Evolutionary conservation across 2,113 vertebrate genomes (phyloP).

Genomic region (Pavo muticus): DNA sequence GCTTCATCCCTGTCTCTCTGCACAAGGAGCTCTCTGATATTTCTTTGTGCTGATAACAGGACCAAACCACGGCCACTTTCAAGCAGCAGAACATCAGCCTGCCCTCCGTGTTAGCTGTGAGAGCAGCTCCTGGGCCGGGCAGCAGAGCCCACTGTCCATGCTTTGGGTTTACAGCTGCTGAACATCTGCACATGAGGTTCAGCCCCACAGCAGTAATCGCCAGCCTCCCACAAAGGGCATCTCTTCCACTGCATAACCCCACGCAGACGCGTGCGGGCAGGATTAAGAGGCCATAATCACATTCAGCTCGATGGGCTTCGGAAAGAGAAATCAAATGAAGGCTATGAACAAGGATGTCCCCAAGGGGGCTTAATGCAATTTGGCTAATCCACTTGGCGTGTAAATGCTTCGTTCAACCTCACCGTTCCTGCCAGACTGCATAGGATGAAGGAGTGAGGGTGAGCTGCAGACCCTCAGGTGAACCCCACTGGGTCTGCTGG

Average conservation of each 20-base stretch:
- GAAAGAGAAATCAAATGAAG: conserved; percentile 73
- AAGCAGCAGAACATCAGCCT: neutral
- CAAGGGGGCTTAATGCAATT: conserved; percentile 54
- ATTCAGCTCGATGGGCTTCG: conserved; percentile 66
- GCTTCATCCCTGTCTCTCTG: neutral
- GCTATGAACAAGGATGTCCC: conserved; percentile 68
- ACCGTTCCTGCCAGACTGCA: conserved; percentile 8
- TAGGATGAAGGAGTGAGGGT: neutral
- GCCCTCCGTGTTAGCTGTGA: neutral
- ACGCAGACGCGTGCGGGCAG: conserved; percentile 30
- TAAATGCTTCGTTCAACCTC: conserved; percentile 67
- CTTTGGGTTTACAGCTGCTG: conserved; percentile 48
- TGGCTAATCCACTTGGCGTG: conserved; percentile 68
- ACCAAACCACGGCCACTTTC: neutral
- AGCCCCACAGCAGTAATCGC: conserved; percentile 31
- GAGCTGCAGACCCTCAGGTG: neutral
- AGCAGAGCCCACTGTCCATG: neutral
- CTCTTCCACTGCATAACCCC: conserved; percentile 50
- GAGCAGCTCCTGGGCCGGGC: neutral
- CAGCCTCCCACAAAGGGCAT: conserved; percentile 43
- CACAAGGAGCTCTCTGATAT: neutral
- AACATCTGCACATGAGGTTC: conserved; percentile 43
- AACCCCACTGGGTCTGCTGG: neutral
- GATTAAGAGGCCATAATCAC: conserved; percentile 67
- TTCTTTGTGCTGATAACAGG: neutral